Evolutionary conservation across 2,888 invertebrate genomes (phyloP), one percentile per base, ranked within the genome.

Genomic region (Erebia aethiops): DNA sequence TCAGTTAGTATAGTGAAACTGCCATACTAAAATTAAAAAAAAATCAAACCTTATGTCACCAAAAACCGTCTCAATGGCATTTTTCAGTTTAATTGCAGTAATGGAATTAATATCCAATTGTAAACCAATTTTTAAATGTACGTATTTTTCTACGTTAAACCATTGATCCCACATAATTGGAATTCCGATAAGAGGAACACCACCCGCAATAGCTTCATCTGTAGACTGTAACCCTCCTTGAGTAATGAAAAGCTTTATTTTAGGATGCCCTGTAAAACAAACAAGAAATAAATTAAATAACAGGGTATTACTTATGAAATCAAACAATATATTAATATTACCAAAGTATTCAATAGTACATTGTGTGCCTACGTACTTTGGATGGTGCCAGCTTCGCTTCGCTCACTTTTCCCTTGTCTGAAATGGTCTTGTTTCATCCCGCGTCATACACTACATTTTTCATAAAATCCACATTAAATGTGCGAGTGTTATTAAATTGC

Each of bases 171-270:
- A 86, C 26, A 87, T 67, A 75, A 90, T 87, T 1, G 90, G 90
- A 41, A 92, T 75, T 5, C 83, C 89, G 18, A 91, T 76, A 1
- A 92, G 71, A 2, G 91, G 90, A 0, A 89, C 86, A 16, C 83
- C 84, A 4, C 85, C 85, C 43, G 75, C 74, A 13, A 92, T 86
- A 0, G 90, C 85, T 78, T 92, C 91, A 56, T 90, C 89, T 1
- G 88, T 82, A 0, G 90, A 91, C 70, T 90, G 90, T 1, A 88
- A 71, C 9, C 91, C 91, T 66, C 87, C 89, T 84, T 92, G 91
- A 1, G 87, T 89, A 46, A 92, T 84, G 61, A 84, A 86, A 1
- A 83, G 35, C 75, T 90, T 92, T 0, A 93, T 68, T 54, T 93
- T 93, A 9, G 87, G 85, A 77, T 94, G 93, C 14, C 67, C 86